phyloP scores from a whole-genome alignment of 1,140 invertebrate genomes.

The Trichonephila inaurata region DNA sequence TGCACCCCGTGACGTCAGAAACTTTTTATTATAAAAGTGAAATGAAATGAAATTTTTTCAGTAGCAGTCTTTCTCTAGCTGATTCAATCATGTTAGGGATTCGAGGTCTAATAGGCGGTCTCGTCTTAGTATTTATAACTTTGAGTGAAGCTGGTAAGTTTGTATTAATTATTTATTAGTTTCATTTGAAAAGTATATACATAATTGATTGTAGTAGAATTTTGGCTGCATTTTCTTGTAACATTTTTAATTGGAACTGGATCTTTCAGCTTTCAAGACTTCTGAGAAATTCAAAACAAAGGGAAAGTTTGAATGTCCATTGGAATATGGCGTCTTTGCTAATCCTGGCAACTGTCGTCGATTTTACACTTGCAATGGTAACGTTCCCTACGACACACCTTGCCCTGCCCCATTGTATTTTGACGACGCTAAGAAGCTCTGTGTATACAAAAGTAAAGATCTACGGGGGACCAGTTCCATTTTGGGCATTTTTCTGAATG shows the following conservation, averaged over 20 bases:
- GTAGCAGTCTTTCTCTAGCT: background rate
- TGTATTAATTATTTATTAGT: too few species aligned
- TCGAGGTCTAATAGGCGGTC: background rate
- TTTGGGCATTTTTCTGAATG: slow-evolving; percentile 3
- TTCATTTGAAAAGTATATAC: too few species aligned
- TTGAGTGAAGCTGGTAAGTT: background rate
- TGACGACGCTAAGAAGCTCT: slow-evolving; percentile 93
- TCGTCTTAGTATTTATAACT: background rate
- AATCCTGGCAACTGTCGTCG: slow-evolving; percentile 92
- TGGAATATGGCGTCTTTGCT: slow-evolving; percentile 90
- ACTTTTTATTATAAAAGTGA: background rate
- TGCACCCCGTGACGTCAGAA: background rate
- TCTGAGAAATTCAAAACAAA: slow-evolving; percentile 49
- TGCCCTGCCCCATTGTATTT: slow-evolving; percentile 94
- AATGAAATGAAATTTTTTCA: background rate
- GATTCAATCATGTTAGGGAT: background rate
- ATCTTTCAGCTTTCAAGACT: background rate
- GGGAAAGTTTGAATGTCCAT: slow-evolving; percentile 85
- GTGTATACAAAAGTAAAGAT: slow-evolving; percentile 92
- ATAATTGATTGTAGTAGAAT: too few species aligned
- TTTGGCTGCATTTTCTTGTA: too few species aligned
- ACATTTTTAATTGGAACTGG: too few species aligned
- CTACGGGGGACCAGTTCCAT: slow-evolving; percentile 89
- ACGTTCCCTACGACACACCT: slow-evolving; percentile 88
- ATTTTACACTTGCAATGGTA: slow-evolving; percentile 93